Evolutionary conservation across 2,113 vertebrate species (phyloP).

Genomic region (Leptobrachium leishanense): DNA sequence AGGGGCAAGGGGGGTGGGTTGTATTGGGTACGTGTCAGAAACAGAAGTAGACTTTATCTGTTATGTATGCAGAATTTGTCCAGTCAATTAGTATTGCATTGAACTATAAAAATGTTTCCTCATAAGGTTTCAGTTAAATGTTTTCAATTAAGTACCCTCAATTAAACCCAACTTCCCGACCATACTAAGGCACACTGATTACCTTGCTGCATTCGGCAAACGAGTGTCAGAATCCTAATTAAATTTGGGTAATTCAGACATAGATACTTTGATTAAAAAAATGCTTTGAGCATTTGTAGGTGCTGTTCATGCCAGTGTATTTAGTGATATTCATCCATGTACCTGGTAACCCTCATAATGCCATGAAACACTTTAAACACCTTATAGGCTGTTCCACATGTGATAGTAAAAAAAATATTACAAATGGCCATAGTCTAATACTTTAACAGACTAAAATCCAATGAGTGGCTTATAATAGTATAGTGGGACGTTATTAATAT

Average conservation of each 20-base stretch:
- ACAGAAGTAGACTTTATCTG: slow-evolving; percentile 54
- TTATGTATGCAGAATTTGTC: slow-evolving; percentile 51
- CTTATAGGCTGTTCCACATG: no score
- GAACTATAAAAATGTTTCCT: slow-evolving; percentile 39
- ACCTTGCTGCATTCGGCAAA: slow-evolving; percentile 34
- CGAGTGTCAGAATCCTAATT: slow-evolving; percentile 31
- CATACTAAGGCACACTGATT: slow-evolving; percentile 28
- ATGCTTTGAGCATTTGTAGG: no score
- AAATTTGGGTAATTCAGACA: slow-evolving; percentile 3
- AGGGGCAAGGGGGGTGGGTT: slow-evolving; percentile 56
- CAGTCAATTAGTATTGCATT: slow-evolving; percentile 25
- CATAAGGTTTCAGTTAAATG: slow-evolving; percentile 42
- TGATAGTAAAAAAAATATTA: no score
- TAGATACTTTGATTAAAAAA: slow-evolving; percentile 12
- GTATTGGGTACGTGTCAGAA: slow-evolving; percentile 62
- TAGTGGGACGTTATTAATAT: no score
- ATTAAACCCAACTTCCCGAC: slow-evolving; percentile 47
- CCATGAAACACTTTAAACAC: no score
- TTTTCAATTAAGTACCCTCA: slow-evolving; percentile 39
- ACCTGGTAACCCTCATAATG: no score
- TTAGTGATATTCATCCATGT: no score
- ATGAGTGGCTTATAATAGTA: no score
- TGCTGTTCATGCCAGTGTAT: no score
- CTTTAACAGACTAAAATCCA: no score
- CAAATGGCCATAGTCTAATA: no score